Base-by-base conservation (phyloP, 92 coral and sea anemone species). In the Isaurus tuberculatus region DNA sequence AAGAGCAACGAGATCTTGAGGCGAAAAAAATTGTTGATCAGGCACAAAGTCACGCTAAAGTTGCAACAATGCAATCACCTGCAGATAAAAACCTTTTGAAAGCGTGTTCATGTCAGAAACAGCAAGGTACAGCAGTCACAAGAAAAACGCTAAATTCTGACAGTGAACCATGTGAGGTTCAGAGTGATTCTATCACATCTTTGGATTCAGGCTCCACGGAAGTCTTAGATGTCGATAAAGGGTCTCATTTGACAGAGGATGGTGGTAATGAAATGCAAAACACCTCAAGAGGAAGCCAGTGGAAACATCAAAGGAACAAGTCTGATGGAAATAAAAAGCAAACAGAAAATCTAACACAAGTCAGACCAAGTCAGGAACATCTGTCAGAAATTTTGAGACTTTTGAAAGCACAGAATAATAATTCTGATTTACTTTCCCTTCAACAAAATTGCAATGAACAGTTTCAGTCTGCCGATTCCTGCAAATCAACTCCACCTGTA, bases 331-430 rank as follows among this genome's bases (percentile, higher is more conserved):
- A 91, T 43, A 84, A 51, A 15, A 88, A 78, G 61, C 85, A 80
- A 46, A 86, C 86, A 23, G 90, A 93, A 44, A 93, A 78, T 13
- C 34, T 63, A 78, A 29, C 80, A 29, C 83, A 88, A 16, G 40
- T 44, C 25, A 83, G 71, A 53, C 98, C 92, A 25, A 84, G 89
- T 25, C 93, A 93, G 43, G 94, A 93, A 46, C 87, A 89, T 16
- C 86, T 93, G 40, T 91, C 92, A 80, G 95, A 93, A 70, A 93
- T 93, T 10, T 66, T 93, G 63, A 81, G 60, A 34, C 73, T 88
- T 61, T 60, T 93, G 70, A 91, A 91, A 73, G 84, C 73, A 37
- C 93, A 89, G 73, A 77, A 36, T 42, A 77, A 77, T 42, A 57
- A 34, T 23, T 23, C 82, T 77, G 82, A 77, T 33, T 15, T 40